These are phyloP conservation scores for Ditylenchus dipsaci DNA, from an alignment of 1,140 invertebrate species.

Conservation along the genomic window DNA sequence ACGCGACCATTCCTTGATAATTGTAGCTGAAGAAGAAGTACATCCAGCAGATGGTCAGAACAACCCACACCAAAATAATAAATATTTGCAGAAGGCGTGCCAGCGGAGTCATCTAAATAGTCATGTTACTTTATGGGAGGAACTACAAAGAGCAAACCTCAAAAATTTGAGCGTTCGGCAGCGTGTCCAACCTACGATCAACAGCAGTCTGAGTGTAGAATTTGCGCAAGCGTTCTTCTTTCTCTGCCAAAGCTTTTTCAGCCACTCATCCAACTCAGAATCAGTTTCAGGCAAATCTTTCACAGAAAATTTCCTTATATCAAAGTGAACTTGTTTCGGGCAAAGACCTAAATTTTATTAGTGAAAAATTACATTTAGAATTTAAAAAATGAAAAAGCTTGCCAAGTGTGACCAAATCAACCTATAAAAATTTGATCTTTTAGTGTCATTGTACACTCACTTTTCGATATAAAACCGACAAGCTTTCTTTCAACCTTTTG, in stretches of 20 bases:
- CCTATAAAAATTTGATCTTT: background rate
- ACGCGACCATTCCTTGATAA: constrained; percentile 18
- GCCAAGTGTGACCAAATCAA: constrained; percentile 63
- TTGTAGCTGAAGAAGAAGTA: constrained; percentile 37
- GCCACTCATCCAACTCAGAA: constrained; percentile 65
- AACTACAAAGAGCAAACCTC: constrained; percentile 1
- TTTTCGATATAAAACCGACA: too few species aligned
- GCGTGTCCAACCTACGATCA: constrained; percentile 14
- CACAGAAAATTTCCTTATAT: constrained; percentile 67
- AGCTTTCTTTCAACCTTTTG: too few species aligned
- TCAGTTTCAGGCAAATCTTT: constrained; percentile 59
- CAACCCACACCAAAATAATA: constrained; percentile 35
- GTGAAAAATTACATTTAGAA: constrained; percentile 11
- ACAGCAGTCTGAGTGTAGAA: constrained; percentile 59
- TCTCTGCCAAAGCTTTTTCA: constrained; percentile 71
- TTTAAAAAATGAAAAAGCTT: constrained; percentile 14
- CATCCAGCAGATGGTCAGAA: constrained; percentile 37
- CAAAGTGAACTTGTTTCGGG: constrained; percentile 71
- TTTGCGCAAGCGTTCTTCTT: constrained; percentile 66
- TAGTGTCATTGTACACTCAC: too few species aligned
- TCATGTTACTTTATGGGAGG: background rate
- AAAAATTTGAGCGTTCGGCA: constrained; percentile 2
- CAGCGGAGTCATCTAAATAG: constrained; percentile 34
- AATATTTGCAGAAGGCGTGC: constrained; percentile 25
- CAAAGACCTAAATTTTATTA: constrained; percentile 63